phyloP scores from a whole-genome alignment of 2,888 invertebrate species.

The Sclerodermus sp. region DNA sequence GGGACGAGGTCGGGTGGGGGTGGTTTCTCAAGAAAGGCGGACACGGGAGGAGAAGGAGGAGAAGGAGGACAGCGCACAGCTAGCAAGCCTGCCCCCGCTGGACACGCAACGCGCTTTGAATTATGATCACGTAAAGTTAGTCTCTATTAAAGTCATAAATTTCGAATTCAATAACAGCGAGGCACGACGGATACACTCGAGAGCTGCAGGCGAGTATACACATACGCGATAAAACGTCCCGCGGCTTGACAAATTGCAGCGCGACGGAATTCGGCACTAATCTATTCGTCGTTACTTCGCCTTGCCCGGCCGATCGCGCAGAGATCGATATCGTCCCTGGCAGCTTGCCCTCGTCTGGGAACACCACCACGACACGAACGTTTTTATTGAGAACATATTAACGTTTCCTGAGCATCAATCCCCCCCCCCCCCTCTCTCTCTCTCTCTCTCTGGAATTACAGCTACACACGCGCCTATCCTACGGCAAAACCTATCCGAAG shows the following conservation, averaged over 20 bases:
- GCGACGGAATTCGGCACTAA: constrained; percentile 26
- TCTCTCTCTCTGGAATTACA: too few relatives aligned
- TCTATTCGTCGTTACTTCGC: constrained; percentile 25
- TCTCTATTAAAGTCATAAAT: constrained; percentile 56
- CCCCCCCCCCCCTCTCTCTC: too few relatives aligned
- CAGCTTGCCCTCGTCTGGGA: constrained; percentile 11
- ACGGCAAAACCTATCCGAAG: too few relatives aligned
- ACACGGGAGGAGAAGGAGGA: not conserved
- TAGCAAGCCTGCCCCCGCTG: constrained; percentile 30
- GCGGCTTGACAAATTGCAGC: constrained; percentile 28
- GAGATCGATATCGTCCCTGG: constrained; percentile 24
- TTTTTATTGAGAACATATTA: not conserved
- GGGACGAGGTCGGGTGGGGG: too few relatives aligned
- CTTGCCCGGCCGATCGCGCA: constrained; percentile 6
- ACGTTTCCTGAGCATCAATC: not conserved
- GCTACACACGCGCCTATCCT: too few relatives aligned
- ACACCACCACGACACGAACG: not conserved
- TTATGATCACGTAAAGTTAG: constrained; percentile 48
- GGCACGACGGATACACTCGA: constrained; percentile 27
- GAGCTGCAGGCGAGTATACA: constrained; percentile 12
- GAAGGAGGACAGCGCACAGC: not conserved
- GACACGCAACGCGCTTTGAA: constrained; percentile 46
- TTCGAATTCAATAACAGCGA: constrained; percentile 51
- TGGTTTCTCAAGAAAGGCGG: too few relatives aligned
- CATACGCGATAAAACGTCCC: constrained; percentile 19